Conservation (phyloP, 2,113 vertebrate species). For the Alexandromys fortis region DNA sequence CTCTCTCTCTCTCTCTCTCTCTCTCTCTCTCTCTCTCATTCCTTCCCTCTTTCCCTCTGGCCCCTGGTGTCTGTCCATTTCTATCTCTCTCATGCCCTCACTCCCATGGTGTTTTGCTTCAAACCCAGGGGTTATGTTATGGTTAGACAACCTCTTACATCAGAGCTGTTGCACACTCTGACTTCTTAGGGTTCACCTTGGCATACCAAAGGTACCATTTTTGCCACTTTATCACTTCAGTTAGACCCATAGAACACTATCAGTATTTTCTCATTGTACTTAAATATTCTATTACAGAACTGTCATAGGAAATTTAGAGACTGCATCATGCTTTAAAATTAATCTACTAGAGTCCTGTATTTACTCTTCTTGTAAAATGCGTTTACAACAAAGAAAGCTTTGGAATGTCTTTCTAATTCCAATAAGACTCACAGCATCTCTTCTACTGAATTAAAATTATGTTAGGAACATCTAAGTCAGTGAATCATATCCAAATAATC, state of each 20-base stretch:
- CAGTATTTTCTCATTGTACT: slow-evolving; percentile 31
- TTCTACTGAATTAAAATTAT: slow-evolving; percentile 39
- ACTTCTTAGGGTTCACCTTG: not conserved
- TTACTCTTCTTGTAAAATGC: slow-evolving; percentile 63
- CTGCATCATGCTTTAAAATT: slow-evolving; percentile 59
- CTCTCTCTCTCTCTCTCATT: too few relatives aligned
- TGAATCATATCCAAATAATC: not conserved
- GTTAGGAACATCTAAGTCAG: not conserved
- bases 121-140: too few relatives aligned
- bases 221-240: not conserved
- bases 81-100: not conserved
- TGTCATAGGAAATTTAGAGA: slow-evolving; percentile 56
- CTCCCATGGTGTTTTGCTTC: not conserved
- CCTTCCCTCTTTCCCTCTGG: too few relatives aligned
- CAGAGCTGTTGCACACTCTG: not conserved
- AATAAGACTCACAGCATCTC: not conserved
- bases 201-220: not conserved
- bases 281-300: slow-evolving; percentile 65
- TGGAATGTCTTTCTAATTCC: slow-evolving; percentile 22
- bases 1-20: not conserved
- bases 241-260: slow-evolving; percentile 11
- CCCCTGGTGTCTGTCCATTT: too few relatives aligned
- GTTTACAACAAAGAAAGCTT: slow-evolving; percentile 3
- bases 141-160: not conserved
- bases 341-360: slow-evolving; percentile 46